Evolutionary conservation across 2,797 vertebrate species (phyloP).

Genomic region (Rhinichthys osculus): DNA sequence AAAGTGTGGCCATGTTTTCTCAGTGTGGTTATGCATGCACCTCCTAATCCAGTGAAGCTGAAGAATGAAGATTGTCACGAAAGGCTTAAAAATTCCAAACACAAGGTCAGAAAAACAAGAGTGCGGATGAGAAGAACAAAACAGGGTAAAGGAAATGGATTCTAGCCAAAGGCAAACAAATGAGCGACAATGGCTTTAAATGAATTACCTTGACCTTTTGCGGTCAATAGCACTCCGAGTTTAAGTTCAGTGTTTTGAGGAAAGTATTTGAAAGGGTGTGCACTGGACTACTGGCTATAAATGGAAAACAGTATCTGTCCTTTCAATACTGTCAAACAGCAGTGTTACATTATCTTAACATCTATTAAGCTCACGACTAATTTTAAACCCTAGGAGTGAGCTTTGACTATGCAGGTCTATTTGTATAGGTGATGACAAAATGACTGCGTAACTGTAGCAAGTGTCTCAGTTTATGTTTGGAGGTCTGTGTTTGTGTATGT

Average conservation of each 20-base stretch:
- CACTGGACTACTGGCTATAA: conserved; percentile 37
- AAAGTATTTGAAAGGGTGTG: conserved; percentile 44
- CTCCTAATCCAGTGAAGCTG: conserved; percentile 48
- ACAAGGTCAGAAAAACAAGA: conserved; percentile 60
- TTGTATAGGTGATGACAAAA: conserved; percentile 54
- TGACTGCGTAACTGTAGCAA: conserved; percentile 38
- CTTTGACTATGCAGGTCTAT: conserved; percentile 50
- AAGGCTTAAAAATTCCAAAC: conserved; percentile 68
- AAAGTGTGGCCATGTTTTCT: not conserved
- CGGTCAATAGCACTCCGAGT: conserved; percentile 14
- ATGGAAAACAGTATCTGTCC: conserved; percentile 26
- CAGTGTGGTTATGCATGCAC: conserved; percentile 52
- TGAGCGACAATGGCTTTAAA: conserved; percentile 30
- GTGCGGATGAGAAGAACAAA: conserved; percentile 61
- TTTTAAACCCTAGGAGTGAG: conserved; percentile 59
- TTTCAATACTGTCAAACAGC: not conserved
- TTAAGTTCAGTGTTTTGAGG: conserved; percentile 47
- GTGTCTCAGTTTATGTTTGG: not conserved
- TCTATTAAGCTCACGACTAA: conserved; percentile 29
- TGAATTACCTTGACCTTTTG: conserved; percentile 58
- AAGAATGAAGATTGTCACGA: conserved; percentile 47
- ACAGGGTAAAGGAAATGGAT: conserved; percentile 40
- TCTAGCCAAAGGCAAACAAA: conserved; percentile 55
- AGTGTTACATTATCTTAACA: not conserved
- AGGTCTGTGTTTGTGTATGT: not conserved